Conservation (phyloP, 2,113 vertebrate species). For the Nesoenas mayeri region DNA sequence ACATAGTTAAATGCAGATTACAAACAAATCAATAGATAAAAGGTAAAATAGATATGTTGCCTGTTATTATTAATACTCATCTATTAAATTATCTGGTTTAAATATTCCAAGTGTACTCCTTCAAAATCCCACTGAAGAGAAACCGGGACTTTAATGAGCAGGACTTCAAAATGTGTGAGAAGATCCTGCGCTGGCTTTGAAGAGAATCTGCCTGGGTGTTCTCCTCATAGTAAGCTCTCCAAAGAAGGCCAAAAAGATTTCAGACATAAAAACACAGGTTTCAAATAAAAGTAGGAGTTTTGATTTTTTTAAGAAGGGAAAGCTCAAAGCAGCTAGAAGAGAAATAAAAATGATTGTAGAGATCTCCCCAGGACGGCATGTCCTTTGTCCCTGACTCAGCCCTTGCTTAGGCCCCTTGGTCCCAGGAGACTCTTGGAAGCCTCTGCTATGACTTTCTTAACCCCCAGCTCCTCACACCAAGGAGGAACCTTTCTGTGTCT, state of each 20-base stretch:
- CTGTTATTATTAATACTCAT: background rate
- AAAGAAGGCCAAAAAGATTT: background rate
- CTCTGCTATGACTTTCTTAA: background rate
- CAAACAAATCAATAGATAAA: background rate
- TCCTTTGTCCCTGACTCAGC: background rate
- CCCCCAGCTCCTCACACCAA: rapidly evolving
- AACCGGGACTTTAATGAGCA: background rate
- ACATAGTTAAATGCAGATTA: background rate
- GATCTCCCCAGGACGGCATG: background rate
- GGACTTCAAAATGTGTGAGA: background rate
- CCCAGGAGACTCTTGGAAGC: background rate
- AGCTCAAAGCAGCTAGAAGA: background rate
- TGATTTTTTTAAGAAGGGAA: background rate
- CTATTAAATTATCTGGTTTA: background rate
- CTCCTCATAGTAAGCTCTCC: background rate
- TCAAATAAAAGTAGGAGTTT: background rate
- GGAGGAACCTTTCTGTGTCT: background rate
- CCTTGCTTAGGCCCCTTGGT: background rate
- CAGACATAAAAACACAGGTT: background rate
- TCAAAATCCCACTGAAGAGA: background rate
- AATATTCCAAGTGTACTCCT: background rate
- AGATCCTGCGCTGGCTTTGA: background rate
- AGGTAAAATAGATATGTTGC: background rate
- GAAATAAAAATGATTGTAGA: background rate
- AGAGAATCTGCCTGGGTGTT: background rate